Base-by-base conservation (phyloP, 2,797 vertebrate species). In the Silurus lanzhouensis region DNA sequence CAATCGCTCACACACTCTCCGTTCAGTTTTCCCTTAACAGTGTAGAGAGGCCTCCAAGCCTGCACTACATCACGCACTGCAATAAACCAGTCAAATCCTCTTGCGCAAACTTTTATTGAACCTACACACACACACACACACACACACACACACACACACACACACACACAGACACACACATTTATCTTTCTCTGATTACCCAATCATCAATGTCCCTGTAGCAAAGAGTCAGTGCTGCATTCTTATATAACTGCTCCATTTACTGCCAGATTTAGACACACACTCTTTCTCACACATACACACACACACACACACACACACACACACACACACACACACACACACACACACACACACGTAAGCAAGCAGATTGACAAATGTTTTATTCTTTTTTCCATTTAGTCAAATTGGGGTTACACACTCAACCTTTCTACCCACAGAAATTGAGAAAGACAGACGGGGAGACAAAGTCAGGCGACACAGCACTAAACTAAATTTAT, bases 61-160 rank as follows among this genome's bases (percentile, higher is more conserved):
- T 88, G 91, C 93, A 94, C 91, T 94, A 94, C 81, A 95, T 95
- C 94, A 95, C 90, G 90, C 86, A 85, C 92, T 92, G 92, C 93
- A 95, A 95, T 95, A 95, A 94, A 95, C 91, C 93, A 91, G 92
- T 94, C 93, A 93, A 55, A 81, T 71, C 75, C 84, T 68, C 75
- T 87, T 87, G 63, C 20, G 55, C 81, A 88, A 85, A 90, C 85
- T 83, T 85, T 83, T 83, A 84, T 85, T 87, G 87, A 88, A 75
- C 77, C 58, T 67, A 61, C 68, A 67, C 81, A 68, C 60, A 48
- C 64, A 44, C 71, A 71, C 66, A 82, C 75, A 83, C 52, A 77
- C 46, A 84, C 61, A 67, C 80, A 38, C 72, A 71, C 81, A 44
- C 84, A 82, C 68, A 64, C 58, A 57, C 74, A 83, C 77, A 72